Base-by-base conservation (phyloP, 2,888 invertebrate species). In the Mesodorylaimus sp. region DNA sequence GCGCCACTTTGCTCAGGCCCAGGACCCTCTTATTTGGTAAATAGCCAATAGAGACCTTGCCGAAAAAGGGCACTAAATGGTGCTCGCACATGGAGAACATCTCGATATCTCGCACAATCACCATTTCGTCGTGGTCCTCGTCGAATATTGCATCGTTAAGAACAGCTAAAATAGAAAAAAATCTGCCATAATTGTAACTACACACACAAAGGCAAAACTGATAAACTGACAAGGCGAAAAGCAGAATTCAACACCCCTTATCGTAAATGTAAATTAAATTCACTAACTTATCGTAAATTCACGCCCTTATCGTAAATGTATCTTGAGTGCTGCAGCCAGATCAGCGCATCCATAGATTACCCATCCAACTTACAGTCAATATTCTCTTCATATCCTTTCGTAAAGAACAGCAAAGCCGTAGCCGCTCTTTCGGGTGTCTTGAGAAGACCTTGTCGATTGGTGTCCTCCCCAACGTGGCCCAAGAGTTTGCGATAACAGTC, bases 21-120 rank as follows among this genome's bases (percentile, higher is more conserved):
- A 97, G 75, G 60, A 97, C 87, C 73, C 91, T 87, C 65, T 89
- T 89, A 66, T 89, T 88, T 0, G 97, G 97, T 57, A 97, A 74
- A 71, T 97, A 97, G 1, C 95, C 97, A 60, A 97, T 95, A 54
- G 51, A 52, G 58, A 69, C 71, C 70, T 93, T 93, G 41, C 97
- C 97, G 69, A 91, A 88, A 72, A 97, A 95, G 3, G 97, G 97
- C 25, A 97, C 95, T 63, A 97, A 73, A 66, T 97, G 97, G 66
- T 97, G 97, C 67, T 97, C 97, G 66, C 97, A 97, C 80, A 95
- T 83, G 19, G 93, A 93, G 70, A 95, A 97, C 91, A 97, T 95
- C 72, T 97, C 95, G 57, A 97, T 97, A 68, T 97, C 93, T 68
- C 91, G 91, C 0, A 97, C 95, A 0, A 97, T 89, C 1, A 97